These are phyloP conservation scores for Rhinoderma darwinii DNA, from an alignment of 2,113 vertebrate species.

Conservation along the genomic window DNA sequence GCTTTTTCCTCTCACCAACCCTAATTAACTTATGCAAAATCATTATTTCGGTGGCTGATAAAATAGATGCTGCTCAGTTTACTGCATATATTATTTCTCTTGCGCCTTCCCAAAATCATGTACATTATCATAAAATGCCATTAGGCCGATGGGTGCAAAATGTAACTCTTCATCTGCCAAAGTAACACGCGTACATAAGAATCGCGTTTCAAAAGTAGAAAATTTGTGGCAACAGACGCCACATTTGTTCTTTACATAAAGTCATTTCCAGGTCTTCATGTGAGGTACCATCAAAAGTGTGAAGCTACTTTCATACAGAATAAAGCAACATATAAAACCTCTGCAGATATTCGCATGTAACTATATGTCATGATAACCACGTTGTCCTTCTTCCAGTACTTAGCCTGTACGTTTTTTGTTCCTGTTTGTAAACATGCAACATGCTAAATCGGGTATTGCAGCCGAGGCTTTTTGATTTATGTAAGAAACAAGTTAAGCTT, in stretches of 20 bases:
- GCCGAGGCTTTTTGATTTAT: slow-evolving; percentile 50
- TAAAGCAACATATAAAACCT: slow-evolving; percentile 16
- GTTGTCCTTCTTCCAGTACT: not conserved
- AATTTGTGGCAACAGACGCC: not conserved
- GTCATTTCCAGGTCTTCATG: not conserved
- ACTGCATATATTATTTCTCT: slow-evolving; percentile 27
- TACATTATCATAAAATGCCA: not conserved
- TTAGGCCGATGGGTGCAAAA: slow-evolving; percentile 14
- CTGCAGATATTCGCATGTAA: not conserved
- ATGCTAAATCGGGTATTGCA: slow-evolving; percentile 63
- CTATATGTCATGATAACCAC: not conserved
- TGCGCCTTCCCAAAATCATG: not conserved
- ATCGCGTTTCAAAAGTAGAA: slow-evolving; percentile 16
- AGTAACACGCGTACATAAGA: not conserved
- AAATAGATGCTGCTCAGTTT: slow-evolving; percentile 1
- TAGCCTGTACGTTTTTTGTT: slow-evolving; percentile 25
- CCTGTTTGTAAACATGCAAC: slow-evolving; percentile 68
- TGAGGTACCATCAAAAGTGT: not conserved
- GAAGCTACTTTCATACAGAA: not conserved
- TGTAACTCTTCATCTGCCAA: not conserved
- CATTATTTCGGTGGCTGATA: slow-evolving; percentile 2
- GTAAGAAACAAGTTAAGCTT: slow-evolving; percentile 6
- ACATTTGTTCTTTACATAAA: slow-evolving; percentile 22
- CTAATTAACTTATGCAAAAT: slow-evolving; percentile 28
- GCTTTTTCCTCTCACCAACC: not conserved